Conservation (phyloP, 2,888 invertebrate genomes). For the Gonocerus acuteangulatus region DNA sequence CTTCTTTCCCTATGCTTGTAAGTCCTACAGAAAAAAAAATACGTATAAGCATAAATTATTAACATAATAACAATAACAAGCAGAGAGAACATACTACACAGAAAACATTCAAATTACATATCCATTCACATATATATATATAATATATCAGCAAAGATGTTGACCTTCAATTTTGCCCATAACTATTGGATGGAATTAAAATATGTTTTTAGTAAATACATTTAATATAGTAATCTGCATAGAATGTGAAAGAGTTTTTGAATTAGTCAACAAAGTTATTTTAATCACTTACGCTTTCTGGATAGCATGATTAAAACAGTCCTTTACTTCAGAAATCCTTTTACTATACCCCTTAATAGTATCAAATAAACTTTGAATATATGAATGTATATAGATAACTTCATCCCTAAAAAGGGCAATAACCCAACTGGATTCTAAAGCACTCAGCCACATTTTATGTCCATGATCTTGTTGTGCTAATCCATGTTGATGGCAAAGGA, state of each 20-base stretch:
- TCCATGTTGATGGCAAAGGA: conserved; percentile 75
- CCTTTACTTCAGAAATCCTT: conserved; percentile 89
- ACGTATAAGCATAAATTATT: background rate
- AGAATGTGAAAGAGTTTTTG: too few relatives aligned
- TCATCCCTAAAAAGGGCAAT: conserved; percentile 93
- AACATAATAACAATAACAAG: background rate
- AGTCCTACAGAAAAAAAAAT: conserved; percentile 47
- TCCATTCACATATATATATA: too few relatives aligned
- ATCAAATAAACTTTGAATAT: conserved; percentile 88
- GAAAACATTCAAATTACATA: background rate
- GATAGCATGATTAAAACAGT: conserved; percentile 81
- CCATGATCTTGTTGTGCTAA: conserved; percentile 71
- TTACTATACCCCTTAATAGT: conserved; percentile 90
- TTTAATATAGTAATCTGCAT: too few relatives aligned
- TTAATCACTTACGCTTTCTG: conserved; percentile 62
- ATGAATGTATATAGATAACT: conserved; percentile 89
- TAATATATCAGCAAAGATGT: too few relatives aligned
- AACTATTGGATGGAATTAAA: too few relatives aligned
- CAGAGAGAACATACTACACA: background rate
- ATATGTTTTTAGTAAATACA: too few relatives aligned
- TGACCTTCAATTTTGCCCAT: too few relatives aligned
- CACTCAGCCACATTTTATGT: conserved; percentile 83
- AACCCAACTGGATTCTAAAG: conserved; percentile 90
- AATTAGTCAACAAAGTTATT: too few relatives aligned
- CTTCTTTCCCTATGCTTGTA: conserved; percentile 88